Evolutionary conservation across 2,888 invertebrate species (phyloP), one percentile per base, ranked within the genome.

Genomic region (Pimpla rufipes): DNA sequence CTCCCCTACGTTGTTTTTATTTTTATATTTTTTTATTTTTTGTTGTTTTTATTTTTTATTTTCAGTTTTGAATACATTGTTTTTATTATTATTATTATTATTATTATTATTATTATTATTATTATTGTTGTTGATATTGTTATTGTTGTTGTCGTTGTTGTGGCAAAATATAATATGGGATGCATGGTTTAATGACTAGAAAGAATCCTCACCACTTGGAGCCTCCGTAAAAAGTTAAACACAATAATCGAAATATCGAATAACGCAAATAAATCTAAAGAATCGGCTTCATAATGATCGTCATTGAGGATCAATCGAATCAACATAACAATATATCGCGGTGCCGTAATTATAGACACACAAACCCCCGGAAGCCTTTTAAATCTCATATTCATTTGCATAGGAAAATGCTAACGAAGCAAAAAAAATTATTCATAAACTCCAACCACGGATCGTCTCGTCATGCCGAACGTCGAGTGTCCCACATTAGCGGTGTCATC

Each of bases 391-490:
- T 62, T 37, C 16, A 62, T 40, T 18, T 11, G 10, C 37, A 62
- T n/a, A 59, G 57, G 2, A 59, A 59, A 40, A 18, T 37, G 37
- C 18, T 7, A 62, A 62, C 62, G 35, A 62, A 13, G 40, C n/a
- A 66, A 35, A 59, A 59, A 59, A 59, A 35, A 66, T 45, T 13
- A 66, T 64, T 40, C 13, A 66, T n/a, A 21, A 45, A 21, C 18
- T 13, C 10, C 3, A 10, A 29, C 29, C 29, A 18, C 18, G 29
- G 57, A 59, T 45, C 71, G 23, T 73, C 16, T 40, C 40, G 40
- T 29, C 29, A 5, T n/a, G n/a, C n/a, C n/a, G 5, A 29, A 45
- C 29, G 42, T 71, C n/a, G 29, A 71, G 45, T 16, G 10, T 45
- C 16, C 23, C 23, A 3, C n/a, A 55, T 42, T 10, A 62, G 55